These are phyloP conservation scores for Tubulanus polymorphus DNA, from an alignment of 2,888 invertebrate species.

Conservation along the genomic window DNA sequence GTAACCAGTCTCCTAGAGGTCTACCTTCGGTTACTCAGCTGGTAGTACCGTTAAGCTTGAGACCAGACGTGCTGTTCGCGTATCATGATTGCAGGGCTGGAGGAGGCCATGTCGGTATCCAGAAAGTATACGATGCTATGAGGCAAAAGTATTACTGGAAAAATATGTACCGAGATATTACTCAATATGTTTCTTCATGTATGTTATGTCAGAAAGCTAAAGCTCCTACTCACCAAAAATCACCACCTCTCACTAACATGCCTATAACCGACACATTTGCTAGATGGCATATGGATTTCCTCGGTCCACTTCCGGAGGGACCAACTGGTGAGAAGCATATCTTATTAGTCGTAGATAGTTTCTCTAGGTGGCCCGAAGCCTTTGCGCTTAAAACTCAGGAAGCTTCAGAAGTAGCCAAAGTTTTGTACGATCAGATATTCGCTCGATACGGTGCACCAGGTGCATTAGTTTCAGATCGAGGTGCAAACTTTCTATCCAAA, in stretches of 20 bases:
- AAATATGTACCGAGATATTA: background rate
- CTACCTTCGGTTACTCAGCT: slow-evolving; percentile 3
- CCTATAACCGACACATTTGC: background rate
- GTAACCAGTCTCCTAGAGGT: background rate
- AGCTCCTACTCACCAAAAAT: background rate
- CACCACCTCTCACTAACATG: background rate
- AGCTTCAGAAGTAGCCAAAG: slow-evolving; percentile 18
- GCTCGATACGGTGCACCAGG: slow-evolving; percentile 21
- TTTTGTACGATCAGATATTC: slow-evolving; percentile 21
- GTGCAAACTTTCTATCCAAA: slow-evolving; percentile 20
- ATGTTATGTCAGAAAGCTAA: background rate
- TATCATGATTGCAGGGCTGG: slow-evolving; percentile 16
- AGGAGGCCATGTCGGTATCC: slow-evolving; percentile 1
- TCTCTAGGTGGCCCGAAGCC: slow-evolving; percentile 4
- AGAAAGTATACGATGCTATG: background rate
- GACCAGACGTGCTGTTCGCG: slow-evolving; percentile 10
- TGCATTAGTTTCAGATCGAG: slow-evolving; percentile 21
- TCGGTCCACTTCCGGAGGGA: background rate
- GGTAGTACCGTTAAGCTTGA: slow-evolving; percentile 11
- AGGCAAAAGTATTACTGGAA: background rate
- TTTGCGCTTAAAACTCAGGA: slow-evolving; percentile 16
- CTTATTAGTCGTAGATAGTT: background rate
- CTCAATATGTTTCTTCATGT: background rate
- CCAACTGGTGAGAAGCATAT: background rate
- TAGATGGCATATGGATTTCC: background rate